Evolutionary conservation across 2,888 invertebrate genomes (phyloP).

Genomic region (Plebejus anna): DNA sequence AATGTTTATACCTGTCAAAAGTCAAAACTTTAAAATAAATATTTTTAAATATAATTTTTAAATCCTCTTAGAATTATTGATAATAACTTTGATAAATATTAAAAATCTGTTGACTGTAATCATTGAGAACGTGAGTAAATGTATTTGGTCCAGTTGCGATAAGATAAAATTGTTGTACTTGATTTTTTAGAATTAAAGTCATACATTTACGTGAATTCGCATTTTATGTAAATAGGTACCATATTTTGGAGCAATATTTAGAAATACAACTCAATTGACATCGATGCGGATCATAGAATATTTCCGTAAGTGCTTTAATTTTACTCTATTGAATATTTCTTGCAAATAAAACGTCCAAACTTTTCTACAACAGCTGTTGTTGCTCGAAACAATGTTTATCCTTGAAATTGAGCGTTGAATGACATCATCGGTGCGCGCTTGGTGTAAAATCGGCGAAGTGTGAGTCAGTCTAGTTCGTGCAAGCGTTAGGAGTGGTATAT

Average conservation of each 20-base stretch:
- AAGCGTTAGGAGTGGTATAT: background rate
- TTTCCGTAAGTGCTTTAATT: background rate
- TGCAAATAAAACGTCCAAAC: background rate
- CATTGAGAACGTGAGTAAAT: background rate
- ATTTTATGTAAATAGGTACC: background rate
- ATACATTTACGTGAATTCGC: background rate
- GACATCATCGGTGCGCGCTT: slow-evolving; percentile 17
- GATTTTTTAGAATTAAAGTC: background rate
- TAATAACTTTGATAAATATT: background rate
- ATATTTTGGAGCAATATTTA: background rate
- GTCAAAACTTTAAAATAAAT: background rate
- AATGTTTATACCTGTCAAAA: background rate
- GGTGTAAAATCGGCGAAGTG: background rate
- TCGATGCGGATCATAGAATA: slow-evolving; percentile 14
- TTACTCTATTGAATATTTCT: background rate
- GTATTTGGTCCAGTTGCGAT: background rate
- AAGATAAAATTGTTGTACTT: background rate
- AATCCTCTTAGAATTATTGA: background rate
- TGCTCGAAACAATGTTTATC: background rate
- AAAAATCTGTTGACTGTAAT: background rate
- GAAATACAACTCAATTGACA: background rate
- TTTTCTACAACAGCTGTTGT: background rate
- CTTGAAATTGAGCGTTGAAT: slow-evolving; percentile 5
- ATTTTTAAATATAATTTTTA: background rate
- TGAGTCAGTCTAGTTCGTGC: slow-evolving; percentile 11